Base-by-base conservation (phyloP, 2,888 invertebrate genomes). In the Nomada goodeniana region DNA sequence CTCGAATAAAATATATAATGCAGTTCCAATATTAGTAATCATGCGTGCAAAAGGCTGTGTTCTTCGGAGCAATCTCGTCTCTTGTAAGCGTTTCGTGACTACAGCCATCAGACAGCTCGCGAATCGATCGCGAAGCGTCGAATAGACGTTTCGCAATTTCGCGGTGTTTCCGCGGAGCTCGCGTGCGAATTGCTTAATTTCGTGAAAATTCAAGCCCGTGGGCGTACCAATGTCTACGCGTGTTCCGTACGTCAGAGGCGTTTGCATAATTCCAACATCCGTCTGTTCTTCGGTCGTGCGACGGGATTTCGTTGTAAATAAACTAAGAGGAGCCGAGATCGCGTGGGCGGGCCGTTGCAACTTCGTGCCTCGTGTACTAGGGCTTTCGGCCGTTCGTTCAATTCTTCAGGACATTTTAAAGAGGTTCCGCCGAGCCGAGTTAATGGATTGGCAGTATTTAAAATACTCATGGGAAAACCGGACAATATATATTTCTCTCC, bases 181-280 rank as follows among this genome's bases (percentile, higher is more conserved):
- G 80, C 74, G 84, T 84, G 87, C 77, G 84, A 87, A 86, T 86
- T 80, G 87, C 77, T 75, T 80, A 84, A 84, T 86, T 86, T 70
- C 61, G 47, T 63, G 74, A 50, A 20, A 18, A 52, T 55, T 67
- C 69, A 60, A 59, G 63, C 53, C 57, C 63, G 64, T 55, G 26
- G 55, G 69, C 42, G 59, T 26, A 55, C 29, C 57, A 36, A n/a
- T 61, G 59, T 65, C 52, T 70, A 44, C 63, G 81, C 63, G 65
- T 67, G 44, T 68, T 57, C 50, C 61, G 60, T 10, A 26, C 67
- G 47, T n/a, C 76, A 61, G 68, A 74, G 73, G 75, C 64, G 85
- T 85, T 86, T 76, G 84, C 86, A 86, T 85, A 86, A 85, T 83
- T 79, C 74, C 44, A 13, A 36, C 70, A 26, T 59, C 57, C 64